These are phyloP conservation scores for Stenoptilia bipunctidactyla DNA, from an alignment of 2,888 invertebrate species.

Conservation along the genomic window DNA sequence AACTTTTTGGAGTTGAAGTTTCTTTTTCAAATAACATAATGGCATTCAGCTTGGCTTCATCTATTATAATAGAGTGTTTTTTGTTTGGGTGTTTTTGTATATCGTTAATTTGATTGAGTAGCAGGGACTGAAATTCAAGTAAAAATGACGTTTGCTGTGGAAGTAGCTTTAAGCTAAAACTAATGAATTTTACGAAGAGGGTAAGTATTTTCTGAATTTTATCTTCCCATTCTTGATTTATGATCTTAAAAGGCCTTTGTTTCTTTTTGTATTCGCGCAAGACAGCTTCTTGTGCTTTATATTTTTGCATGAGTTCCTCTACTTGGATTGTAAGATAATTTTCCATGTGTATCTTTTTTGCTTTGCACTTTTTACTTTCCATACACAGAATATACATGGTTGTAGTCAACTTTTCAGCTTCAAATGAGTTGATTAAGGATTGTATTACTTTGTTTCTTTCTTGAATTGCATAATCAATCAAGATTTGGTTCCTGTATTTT, in stretches of 20 bases:
- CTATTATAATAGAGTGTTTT: too few species aligned
- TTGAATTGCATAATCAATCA: constrained; percentile 31
- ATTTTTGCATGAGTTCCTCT: constrained; percentile 31
- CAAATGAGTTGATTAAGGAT: constrained; percentile 40
- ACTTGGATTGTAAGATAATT: constrained; percentile 36
- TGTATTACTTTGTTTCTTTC: constrained; percentile 46
- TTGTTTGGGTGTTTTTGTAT: neutral
- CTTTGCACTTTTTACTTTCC: constrained; percentile 55
- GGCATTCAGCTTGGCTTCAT: too few species aligned
- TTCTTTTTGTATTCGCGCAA: neutral
- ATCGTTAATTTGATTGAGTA: neutral
- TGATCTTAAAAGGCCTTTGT: neutral
- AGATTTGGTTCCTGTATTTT: constrained; percentile 25
- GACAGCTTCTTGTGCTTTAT: constrained; percentile 14
- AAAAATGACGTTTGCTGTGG: neutral
- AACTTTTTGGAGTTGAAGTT: neutral
- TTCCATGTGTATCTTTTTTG: constrained; percentile 42
- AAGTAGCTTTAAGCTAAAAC: neutral
- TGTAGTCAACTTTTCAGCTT: constrained; percentile 42
- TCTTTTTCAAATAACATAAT: too few species aligned
- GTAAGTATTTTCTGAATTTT: neutral
- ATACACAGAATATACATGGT: constrained; percentile 55
- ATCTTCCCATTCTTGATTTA: neutral
- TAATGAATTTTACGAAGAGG: neutral
- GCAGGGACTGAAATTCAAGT: neutral